A percentile compares a stretch with the other conserved stretches of the same genome.
phyloP scores from a whole-genome alignment of 2,113 vertebrate species.

The Colistium nudipinnis region DNA sequence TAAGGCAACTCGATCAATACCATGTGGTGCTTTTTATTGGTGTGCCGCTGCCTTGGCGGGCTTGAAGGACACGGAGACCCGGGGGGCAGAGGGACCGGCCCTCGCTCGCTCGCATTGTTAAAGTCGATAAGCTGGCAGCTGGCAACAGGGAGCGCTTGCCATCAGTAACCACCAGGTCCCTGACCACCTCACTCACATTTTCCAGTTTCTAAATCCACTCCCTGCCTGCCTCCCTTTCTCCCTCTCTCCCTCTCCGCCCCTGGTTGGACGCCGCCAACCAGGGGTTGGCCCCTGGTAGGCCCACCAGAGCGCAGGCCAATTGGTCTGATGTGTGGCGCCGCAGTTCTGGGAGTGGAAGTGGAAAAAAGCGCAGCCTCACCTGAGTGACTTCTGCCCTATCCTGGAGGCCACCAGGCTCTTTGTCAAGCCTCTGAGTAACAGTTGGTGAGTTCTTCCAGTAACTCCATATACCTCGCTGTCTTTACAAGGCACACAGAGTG shows the following conservation, averaged over 20 bases:
- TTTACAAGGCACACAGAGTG: slow-evolving; percentile 26
- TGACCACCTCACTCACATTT: slow-evolving; percentile 68
- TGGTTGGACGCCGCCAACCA: no score
- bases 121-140: slow-evolving; percentile 76
- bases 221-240: no score
- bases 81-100: slow-evolving; percentile 62
- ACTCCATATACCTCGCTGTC: slow-evolving; percentile 22
- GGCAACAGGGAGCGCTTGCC: slow-evolving; percentile 55
- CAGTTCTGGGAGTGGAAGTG: slow-evolving; percentile 14
- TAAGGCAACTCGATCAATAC: slow-evolving; percentile 69
- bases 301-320: slow-evolving; percentile 10
- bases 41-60: slow-evolving; percentile 55
- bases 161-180: slow-evolving; percentile 64
- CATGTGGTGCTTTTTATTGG: slow-evolving; percentile 76
- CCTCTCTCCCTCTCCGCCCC: slow-evolving; percentile 37
- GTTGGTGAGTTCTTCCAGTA: slow-evolving; percentile 19
- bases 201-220: slow-evolving; percentile 57
- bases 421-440: slow-evolving; percentile 11
- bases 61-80: slow-evolving; percentile 58
- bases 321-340: slow-evolving; percentile 27
- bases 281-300: slow-evolving; percentile 1
- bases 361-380: slow-evolving; percentile 50
- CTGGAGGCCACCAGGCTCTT: slow-evolving; percentile 11
- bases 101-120: slow-evolving; percentile 62
- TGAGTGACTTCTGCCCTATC: slow-evolving; percentile 33